phyloP scores from a whole-genome alignment of 2,113 vertebrate genomes.

The Bubo scandiacus region DNA sequence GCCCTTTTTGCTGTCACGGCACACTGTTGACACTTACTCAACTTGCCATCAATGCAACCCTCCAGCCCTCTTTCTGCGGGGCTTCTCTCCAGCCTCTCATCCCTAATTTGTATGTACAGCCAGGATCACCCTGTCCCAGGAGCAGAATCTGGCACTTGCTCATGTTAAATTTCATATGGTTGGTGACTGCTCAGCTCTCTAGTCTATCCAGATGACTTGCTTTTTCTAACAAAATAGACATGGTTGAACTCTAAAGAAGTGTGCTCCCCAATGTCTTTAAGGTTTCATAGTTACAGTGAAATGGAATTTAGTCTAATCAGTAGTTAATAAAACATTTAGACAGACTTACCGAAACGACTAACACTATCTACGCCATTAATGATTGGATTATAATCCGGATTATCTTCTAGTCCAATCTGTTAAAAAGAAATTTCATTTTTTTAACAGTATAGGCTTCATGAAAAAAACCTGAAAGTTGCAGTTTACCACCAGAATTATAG shows the following conservation, averaged over 20 bases:
- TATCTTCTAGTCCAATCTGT: slow-evolving; percentile 87
- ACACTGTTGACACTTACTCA: not conserved
- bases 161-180: not conserved
- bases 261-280: not conserved
- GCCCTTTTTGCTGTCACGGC: not conserved
- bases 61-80: not conserved
- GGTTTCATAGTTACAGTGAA: not conserved
- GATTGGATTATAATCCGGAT: slow-evolving; percentile 83
- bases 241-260: not conserved
- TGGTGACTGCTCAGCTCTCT: not conserved
- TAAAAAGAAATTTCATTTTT: slow-evolving; percentile 41
- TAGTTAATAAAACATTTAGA: not conserved
- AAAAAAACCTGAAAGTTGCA: not conserved
- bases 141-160: not conserved
- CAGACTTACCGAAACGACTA: slow-evolving; percentile 88
- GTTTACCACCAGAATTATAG: not conserved
- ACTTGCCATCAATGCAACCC: not conserved
- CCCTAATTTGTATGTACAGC: not conserved
- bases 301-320: not conserved
- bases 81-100: not conserved
- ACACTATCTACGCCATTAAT: slow-evolving; percentile 86
- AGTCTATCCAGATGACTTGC: not conserved
- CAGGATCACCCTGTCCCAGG: not conserved
- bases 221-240: not conserved
- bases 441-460: not conserved